Evolutionary conservation across 2,113 vertebrate species (phyloP), one percentile per base, ranked within the genome.

Genomic region (Himantopus leucocephalus): DNA sequence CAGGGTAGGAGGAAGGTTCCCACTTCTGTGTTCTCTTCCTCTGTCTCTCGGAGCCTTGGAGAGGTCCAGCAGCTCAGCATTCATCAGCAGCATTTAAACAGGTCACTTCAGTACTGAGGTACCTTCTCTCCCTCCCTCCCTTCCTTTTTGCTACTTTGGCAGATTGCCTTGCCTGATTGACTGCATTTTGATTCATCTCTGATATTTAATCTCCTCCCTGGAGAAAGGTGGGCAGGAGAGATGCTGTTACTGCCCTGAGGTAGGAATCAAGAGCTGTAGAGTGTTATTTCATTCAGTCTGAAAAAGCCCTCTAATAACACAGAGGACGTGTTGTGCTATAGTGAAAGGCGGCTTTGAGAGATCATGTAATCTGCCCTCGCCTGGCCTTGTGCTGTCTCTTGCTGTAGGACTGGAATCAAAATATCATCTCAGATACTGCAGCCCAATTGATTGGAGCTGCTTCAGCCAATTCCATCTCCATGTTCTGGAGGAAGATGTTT

Each of bases 311-410:
- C 87, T 92, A 91, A 67, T 45, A 82, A 62, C 90, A 95, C 85
- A 97, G 96, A 96, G 92, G 87, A 92, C 4, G 18, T 70, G 76
- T 97, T 97, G 96, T 97, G 91, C 95, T 89, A 84, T 30, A 75
- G 53, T 97, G 96, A 97, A 97, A 97, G 96, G 76, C 21, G 1
- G 88, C 95, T 97, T 97, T 97, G 88, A 97, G 95, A 88, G 93
- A 93, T 90, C 79, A 5, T 94, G 88, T 95, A 88, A 93, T 96
- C 90, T 97, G 88, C 95, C 91, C 89, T 97, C 4, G 41, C 95
- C 58, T 94, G 91, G 92, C 91, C 91, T 94, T 78, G 60, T 53
- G 80, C 96, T 96, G 80, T 81, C 68, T 79, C 88, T 91, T 81
- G 94, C 85, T 96, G 37, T 59, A 89, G 75, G 72, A 80, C 96